Evolutionary conservation across 2,113 vertebrate genomes (phyloP), one percentile per base, ranked within the genome.

Genomic region (Aspidoscelis tigris): DNA sequence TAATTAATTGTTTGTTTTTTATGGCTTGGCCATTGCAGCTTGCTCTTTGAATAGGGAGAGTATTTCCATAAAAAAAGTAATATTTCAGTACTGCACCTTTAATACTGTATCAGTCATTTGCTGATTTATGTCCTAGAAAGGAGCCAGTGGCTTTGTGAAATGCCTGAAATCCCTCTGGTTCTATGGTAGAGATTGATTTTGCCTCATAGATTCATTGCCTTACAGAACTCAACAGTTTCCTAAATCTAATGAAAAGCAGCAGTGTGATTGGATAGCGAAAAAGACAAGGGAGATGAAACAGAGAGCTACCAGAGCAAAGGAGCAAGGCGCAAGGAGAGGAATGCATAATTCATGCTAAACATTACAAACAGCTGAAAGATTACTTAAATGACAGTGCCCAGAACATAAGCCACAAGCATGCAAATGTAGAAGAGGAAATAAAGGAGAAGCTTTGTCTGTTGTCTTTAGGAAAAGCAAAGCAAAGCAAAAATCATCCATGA

Each of bases 221-320:
- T 41, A 21, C 43, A 58, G n/a, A 70, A 76, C 73, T 55, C 33
- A 58, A 33, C 33, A 61, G 14, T 7, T 44, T 55, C 43, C 8
- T 43, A 58, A 43, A 84, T n/a, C 16, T n/a, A 66, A 84, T 84
- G 65, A 84, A 84, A 84, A 50, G 12, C 65, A 77, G 14, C 44
- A 58, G n/a, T 47, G 33, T 72, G 39, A 84, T 14, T 44, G 24
- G 50, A 61, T 61, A 53, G 68, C 16, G 26, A 70, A 3, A 70
- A n/a, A n/a, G 18, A 43, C 7, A 14, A 6, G 80, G 39, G 75
- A 80, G 7, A 8, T 53, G 4, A 76, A 91, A 76, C 33, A 68
- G 79, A 64, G 80, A 84, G 10, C 5, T 5, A 72, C 24, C 76
- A 79, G 68, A 77, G 44, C 41, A 7, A 11, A 22, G n/a, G 22